These are phyloP conservation scores for Danio kyathit DNA, from an alignment of 2,797 vertebrate species.

Conservation along the genomic window DNA sequence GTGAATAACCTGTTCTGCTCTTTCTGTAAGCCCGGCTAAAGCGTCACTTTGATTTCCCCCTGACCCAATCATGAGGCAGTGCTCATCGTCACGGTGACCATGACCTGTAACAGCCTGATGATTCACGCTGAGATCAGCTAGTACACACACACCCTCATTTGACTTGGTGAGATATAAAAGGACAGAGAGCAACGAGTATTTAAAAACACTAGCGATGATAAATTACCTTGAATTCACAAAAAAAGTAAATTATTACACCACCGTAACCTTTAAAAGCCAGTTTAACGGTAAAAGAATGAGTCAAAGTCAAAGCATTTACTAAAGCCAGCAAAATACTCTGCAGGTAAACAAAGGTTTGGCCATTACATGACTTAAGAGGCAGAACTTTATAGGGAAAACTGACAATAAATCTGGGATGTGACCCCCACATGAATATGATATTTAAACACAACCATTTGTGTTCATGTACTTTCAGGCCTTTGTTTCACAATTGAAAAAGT, in stretches of 20 bases:
- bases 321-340: neutral
- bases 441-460: slow-evolving; percentile 12
- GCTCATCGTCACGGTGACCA: slow-evolving; percentile 50
- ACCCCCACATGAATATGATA: neutral
- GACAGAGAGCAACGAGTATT: neutral
- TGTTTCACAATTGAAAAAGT: slow-evolving; percentile 6
- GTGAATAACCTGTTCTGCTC: slow-evolving; percentile 39
- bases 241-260: slow-evolving; percentile 1
- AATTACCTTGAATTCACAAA: neutral
- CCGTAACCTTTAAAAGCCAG: neutral
- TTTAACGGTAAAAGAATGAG: neutral
- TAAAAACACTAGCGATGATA: neutral
- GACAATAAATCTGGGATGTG: neutral
- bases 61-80: slow-evolving; percentile 45
- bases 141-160: neutral
- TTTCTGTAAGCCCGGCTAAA: slow-evolving; percentile 10
- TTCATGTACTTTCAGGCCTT: neutral
- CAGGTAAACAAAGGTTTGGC: neutral
- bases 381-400: neutral
- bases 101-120: slow-evolving; percentile 51
- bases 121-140: slow-evolving; percentile 49
- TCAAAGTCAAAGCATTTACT: neutral
- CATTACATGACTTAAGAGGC: neutral
- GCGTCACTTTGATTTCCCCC: slow-evolving; percentile 31
- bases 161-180: neutral